These are phyloP conservation scores for Empis stercorea DNA, from an alignment of 2,888 invertebrate genomes.

Conservation along the genomic window DNA sequence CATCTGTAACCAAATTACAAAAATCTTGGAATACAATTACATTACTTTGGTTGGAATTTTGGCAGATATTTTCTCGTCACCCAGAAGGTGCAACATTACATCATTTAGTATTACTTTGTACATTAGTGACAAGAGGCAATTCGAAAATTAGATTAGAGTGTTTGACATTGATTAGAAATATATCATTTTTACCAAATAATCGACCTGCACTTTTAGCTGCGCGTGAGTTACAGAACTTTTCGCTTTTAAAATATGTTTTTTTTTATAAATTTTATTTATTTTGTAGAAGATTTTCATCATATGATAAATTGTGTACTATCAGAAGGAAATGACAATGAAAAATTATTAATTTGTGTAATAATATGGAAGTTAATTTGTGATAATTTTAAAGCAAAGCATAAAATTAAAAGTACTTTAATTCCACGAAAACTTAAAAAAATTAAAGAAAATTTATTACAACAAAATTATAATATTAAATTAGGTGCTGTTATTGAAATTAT, in stretches of 20 bases:
- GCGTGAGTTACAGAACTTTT: slow-evolving; percentile 20
- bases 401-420: slow-evolving; percentile 27
- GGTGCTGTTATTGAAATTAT: slow-evolving; percentile 20
- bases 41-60: slow-evolving; percentile 28
- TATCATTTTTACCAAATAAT: slow-evolving; percentile 28
- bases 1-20: slow-evolving; percentile 18
- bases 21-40: slow-evolving; percentile 23
- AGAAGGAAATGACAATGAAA: slow-evolving; percentile 22
- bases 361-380: slow-evolving; percentile 30
- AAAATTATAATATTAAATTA: slow-evolving; percentile 18
- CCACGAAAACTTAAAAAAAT: slow-evolving; percentile 18
- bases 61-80: slow-evolving; percentile 31
- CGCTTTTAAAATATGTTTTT: neutral
- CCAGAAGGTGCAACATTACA: slow-evolving; percentile 23
- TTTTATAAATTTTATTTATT: neutral
- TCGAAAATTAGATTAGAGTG: slow-evolving; percentile 18
- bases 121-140: slow-evolving; percentile 18
- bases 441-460: slow-evolving; percentile 6
- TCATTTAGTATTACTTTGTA: slow-evolving; percentile 23
- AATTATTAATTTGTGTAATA: slow-evolving; percentile 21
- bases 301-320: slow-evolving; percentile 5
- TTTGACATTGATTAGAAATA: slow-evolving; percentile 29
- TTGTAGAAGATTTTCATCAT: slow-evolving; percentile 13
- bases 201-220: slow-evolving; percentile 22
- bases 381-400: slow-evolving; percentile 26